Evolutionary conservation across 2,888 invertebrate genomes (phyloP).

Genomic region (Escarpia spicata): DNA sequence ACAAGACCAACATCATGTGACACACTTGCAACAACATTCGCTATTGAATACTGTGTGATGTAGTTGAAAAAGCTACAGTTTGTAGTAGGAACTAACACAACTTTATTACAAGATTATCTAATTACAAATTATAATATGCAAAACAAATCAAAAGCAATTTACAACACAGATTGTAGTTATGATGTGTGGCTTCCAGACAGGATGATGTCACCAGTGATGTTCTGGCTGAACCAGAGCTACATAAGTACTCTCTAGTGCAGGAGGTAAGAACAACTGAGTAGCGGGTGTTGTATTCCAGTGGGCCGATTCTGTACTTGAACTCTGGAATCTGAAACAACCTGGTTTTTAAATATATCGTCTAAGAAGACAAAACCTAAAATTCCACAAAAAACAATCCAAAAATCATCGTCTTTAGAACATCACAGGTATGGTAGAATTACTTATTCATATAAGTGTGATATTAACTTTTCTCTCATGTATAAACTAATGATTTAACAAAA

Average conservation of each 20-base stretch:
- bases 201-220: not conserved
- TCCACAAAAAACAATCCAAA: not conserved
- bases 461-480: not conserved
- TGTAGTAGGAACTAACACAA: too few relatives aligned
- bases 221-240: not conserved
- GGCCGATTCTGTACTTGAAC: conserved; percentile 1
- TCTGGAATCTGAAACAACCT: not conserved
- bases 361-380: not conserved
- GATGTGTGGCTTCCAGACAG: not conserved
- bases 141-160: not conserved
- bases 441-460: not conserved
- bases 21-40: too few relatives aligned
- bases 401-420: not conserved
- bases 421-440: not conserved
- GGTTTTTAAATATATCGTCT: not conserved
- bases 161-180: not conserved
- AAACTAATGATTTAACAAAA: not conserved
- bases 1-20: too few relatives aligned
- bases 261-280: not conserved
- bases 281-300: not conserved
- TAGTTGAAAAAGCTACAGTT: too few relatives aligned
- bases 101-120: not conserved
- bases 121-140: not conserved
- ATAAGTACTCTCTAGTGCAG: not conserved
- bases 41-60: too few relatives aligned